Percentiles rank a stretch among this genome's conserved stretches.
Evolutionary conservation across 2,888 invertebrate species (phyloP).

Genomic region (Scaptodrosophila latifasciaeformis): DNA sequence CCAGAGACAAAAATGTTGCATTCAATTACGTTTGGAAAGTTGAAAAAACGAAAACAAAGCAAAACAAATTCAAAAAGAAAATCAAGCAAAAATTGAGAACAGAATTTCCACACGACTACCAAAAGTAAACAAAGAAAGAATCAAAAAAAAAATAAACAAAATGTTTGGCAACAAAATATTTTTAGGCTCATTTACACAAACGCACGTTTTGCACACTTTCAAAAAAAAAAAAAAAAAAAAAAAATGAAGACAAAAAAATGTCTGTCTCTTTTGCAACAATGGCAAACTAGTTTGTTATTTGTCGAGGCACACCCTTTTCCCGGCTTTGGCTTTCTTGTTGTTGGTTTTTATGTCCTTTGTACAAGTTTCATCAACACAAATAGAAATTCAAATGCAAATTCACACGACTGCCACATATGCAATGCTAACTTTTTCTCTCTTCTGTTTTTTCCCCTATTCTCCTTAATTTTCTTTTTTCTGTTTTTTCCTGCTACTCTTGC

Average conservation of each 20-base stretch:
- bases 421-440: conserved; percentile 37
- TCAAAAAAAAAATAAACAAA: conserved; percentile 5
- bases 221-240: conserved; percentile 22
- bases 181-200: conserved; percentile 51
- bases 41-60: conserved; percentile 19
- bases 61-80: conserved; percentile 11
- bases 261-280: conserved; percentile 6
- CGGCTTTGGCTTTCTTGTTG: not conserved
- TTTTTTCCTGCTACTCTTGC: conserved; percentile 20
- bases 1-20: no score
- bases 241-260: no score
- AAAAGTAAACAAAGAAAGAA: conserved; percentile 38
- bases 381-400: conserved; percentile 58
- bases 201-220: conserved; percentile 32
- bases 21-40: conserved; percentile 36
- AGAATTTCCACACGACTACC: conserved; percentile 21
- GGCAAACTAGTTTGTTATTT: conserved; percentile 27
- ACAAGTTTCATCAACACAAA: conserved; percentile 55
- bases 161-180: conserved; percentile 4
- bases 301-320: conserved; percentile 20
- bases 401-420: conserved; percentile 37
- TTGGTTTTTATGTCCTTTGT: conserved; percentile 36
- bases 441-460: no score
- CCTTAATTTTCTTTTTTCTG: no score
- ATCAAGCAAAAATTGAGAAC: conserved; percentile 30